phyloP scores from a whole-genome alignment of 92 coral and sea anemone species.

The Phenganax subtilis region DNA sequence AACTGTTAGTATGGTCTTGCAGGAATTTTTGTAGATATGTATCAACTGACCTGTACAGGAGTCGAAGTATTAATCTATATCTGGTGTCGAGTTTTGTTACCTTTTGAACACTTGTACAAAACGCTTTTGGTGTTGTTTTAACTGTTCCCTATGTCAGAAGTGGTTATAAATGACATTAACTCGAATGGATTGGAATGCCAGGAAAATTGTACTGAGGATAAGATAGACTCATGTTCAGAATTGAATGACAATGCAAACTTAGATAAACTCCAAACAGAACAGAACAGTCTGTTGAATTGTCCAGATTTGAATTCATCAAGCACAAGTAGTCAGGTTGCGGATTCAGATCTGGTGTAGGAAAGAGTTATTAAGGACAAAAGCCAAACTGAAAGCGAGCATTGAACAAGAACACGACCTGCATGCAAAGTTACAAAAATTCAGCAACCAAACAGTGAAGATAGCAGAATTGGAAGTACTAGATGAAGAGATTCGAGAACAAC shows the following conservation, averaged over 20 bases:
- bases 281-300: not conserved
- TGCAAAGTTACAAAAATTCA: constrained; percentile 60
- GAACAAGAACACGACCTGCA: constrained; percentile 70
- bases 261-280: constrained; percentile 1
- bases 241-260: not conserved
- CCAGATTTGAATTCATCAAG: not conserved
- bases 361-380: constrained; percentile 64
- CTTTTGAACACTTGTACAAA: not conserved
- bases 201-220: constrained; percentile 6
- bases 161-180: constrained; percentile 1
- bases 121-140: not conserved
- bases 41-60: not conserved
- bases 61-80: not conserved
- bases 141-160: constrained; percentile 34
- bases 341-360: constrained; percentile 28
- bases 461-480: constrained; percentile 66
- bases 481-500: constrained; percentile 73
- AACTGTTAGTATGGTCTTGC: too few species aligned
- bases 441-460: constrained; percentile 61
- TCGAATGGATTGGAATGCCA: constrained; percentile 4
- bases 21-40: not conserved
- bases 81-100: not conserved
- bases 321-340: not conserved
- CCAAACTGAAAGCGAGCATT: constrained; percentile 60
- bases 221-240: constrained; percentile 5